These are phyloP conservation scores for Ophioninae sp. DNA, from an alignment of 2,888 invertebrate genomes.

Conservation along the genomic window DNA sequence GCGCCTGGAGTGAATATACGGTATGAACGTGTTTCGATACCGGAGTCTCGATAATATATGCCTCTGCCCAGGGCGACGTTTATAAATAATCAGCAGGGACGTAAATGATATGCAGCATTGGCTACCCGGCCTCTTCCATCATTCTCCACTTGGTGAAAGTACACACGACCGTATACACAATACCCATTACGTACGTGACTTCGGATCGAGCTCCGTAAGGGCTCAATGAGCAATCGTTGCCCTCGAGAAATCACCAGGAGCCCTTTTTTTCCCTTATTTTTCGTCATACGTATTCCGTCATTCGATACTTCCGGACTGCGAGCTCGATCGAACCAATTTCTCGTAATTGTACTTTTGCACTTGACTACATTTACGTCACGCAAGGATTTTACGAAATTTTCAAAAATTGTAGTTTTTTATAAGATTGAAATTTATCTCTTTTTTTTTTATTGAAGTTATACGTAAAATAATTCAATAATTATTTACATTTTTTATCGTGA, in stretches of 20 bases:
- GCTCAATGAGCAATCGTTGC: background rate
- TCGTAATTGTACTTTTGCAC: too few species aligned
- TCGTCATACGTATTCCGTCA: too few species aligned
- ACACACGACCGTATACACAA: conserved; percentile 1
- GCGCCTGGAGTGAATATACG: conserved; percentile 1
- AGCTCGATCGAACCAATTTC: too few species aligned
- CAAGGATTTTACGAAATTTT: too few species aligned
- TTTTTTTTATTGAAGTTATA: too few species aligned
- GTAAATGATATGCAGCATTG: conserved; percentile 39
- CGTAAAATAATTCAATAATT: too few species aligned
- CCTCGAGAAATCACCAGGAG: background rate
- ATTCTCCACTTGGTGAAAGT: background rate
- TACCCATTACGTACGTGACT: background rate
- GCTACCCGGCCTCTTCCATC: background rate
- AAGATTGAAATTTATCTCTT: too few species aligned
- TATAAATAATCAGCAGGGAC: conserved; percentile 70
- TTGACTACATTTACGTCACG: too few species aligned
- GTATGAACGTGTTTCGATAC: background rate
- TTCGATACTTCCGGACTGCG: too few species aligned
- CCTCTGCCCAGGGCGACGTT: conserved; percentile 64
- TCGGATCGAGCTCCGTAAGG: background rate
- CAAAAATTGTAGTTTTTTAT: too few species aligned
- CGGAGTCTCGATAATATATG: conserved; percentile 5
- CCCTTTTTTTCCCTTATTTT: too few species aligned
- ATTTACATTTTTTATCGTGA: too few species aligned